phyloP scores from a whole-genome alignment of 2,888 invertebrate genomes.

The Caenorhabditis wallacei region DNA sequence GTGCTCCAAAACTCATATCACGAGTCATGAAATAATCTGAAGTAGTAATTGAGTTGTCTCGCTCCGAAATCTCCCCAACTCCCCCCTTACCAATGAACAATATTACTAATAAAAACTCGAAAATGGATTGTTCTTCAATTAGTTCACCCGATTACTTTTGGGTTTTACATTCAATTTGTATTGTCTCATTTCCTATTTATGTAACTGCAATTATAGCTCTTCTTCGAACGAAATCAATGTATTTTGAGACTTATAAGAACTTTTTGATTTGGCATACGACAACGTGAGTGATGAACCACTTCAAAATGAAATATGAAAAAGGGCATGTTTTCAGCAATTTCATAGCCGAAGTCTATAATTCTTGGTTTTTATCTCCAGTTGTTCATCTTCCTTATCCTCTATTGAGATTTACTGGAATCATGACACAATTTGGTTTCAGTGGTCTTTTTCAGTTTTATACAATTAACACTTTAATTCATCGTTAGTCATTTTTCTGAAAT shows the following conservation, averaged over 20 bases:
- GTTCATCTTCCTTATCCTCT: slow-evolving; percentile 38
- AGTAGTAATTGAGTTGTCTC: background rate
- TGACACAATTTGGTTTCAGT: slow-evolving; percentile 32
- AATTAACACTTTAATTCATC: slow-evolving; percentile 30
- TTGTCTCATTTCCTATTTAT: slow-evolving; percentile 28
- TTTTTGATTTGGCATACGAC: slow-evolving; percentile 38
- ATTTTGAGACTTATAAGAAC: slow-evolving; percentile 36
- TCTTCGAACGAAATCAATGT: slow-evolving; percentile 20
- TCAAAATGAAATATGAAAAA: background rate
- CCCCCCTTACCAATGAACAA: too few relatives aligned
- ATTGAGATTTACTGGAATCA: slow-evolving; percentile 33
- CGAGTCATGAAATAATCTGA: background rate
- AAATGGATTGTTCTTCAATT: slow-evolving; percentile 13
- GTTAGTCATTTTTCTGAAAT: background rate
- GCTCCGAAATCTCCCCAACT: background rate
- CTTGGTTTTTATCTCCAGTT: slow-evolving; percentile 32
- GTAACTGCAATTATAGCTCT: slow-evolving; percentile 28
- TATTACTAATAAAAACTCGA: background rate
- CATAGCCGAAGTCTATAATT: slow-evolving; percentile 32
- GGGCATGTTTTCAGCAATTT: background rate
- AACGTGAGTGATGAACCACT: slow-evolving; percentile 4
- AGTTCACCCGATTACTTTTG: slow-evolving; percentile 3
- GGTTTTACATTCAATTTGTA: slow-evolving; percentile 10
- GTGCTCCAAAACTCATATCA: slow-evolving; percentile 7
- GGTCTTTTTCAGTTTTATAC: slow-evolving; percentile 35